Evolutionary conservation across 1,140 invertebrate genomes (phyloP).

Genomic region (Listronotus oregonensis): DNA sequence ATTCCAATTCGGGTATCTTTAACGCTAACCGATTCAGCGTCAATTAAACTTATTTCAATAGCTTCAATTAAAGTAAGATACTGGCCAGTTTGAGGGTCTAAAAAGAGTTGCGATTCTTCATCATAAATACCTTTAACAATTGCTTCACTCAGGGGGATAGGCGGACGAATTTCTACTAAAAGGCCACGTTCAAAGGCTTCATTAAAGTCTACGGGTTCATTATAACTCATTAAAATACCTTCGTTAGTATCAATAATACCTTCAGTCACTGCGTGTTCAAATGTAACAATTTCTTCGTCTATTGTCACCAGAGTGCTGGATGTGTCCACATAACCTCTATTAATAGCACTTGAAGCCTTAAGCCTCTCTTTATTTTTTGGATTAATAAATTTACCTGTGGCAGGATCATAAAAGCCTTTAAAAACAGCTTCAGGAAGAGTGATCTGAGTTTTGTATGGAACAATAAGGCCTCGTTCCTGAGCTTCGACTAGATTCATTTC

Average conservation of each 20-base stretch:
- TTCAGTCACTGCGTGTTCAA: slow-evolving; percentile 79
- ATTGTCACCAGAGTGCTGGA: slow-evolving; percentile 77
- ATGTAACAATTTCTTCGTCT: slow-evolving; percentile 75
- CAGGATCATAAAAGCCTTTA: slow-evolving; percentile 80
- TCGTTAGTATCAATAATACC: slow-evolving; percentile 77
- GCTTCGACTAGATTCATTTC: slow-evolving; percentile 80
- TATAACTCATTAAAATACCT: slow-evolving; percentile 68
- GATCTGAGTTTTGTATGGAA: slow-evolving; percentile 79
- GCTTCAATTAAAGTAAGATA: slow-evolving; percentile 77
- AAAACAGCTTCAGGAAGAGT: slow-evolving; percentile 85
- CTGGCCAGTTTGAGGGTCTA: slow-evolving; percentile 78
- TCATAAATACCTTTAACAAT: slow-evolving; percentile 83
- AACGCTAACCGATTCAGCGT: slow-evolving; percentile 81
- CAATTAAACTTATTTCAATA: slow-evolving; percentile 74
- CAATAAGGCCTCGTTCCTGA: slow-evolving; percentile 77
- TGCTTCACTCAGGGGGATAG: slow-evolving; percentile 82
- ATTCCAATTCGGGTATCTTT: slow-evolving; percentile 78
- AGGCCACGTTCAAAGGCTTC: slow-evolving; percentile 86
- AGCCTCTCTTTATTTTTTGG: slow-evolving; percentile 75
- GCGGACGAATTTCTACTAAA: slow-evolving; percentile 77
- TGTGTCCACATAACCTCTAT: slow-evolving; percentile 76
- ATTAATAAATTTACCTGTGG: slow-evolving; percentile 72
- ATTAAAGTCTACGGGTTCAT: slow-evolving; percentile 76
- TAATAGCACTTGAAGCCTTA: slow-evolving; percentile 66
- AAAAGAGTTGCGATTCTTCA: slow-evolving; percentile 73